Conservation (phyloP, 2,113 vertebrate genomes). For the Brachyhypopomus occidentalis region DNA sequence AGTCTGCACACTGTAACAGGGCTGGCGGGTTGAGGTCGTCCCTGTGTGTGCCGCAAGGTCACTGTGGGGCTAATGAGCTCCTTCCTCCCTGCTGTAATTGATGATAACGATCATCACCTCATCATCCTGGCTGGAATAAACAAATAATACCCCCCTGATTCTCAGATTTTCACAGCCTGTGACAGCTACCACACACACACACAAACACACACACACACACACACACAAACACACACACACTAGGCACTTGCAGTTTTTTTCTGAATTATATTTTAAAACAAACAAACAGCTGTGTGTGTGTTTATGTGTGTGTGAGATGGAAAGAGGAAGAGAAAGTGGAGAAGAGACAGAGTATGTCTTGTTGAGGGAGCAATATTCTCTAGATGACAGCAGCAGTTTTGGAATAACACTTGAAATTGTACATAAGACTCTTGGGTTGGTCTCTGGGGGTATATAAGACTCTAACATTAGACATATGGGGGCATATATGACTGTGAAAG, state of each 20-base stretch:
- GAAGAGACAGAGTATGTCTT: too few relatives aligned
- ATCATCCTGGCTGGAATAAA: slow-evolving; percentile 54
- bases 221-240: slow-evolving; percentile 25
- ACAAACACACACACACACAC: slow-evolving; percentile 8
- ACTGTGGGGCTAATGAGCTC: slow-evolving; percentile 46
- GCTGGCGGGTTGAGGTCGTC: background rate
- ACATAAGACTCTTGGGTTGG: too few relatives aligned
- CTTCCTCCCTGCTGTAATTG: slow-evolving; percentile 45
- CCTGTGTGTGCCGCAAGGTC: slow-evolving; percentile 7
- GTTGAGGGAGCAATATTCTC: background rate
- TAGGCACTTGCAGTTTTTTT: too few relatives aligned
- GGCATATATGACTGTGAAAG: too few relatives aligned
- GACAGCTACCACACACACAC: slow-evolving; percentile 23
- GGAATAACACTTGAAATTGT: too few relatives aligned
- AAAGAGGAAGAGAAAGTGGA: too few relatives aligned
- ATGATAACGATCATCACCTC: slow-evolving; percentile 50
- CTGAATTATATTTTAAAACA: too few relatives aligned
- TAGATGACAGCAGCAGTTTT: background rate
- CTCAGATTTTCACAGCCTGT: slow-evolving; percentile 29
- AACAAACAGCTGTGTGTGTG: background rate
- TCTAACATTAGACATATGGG: background rate
- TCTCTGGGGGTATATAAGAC: too few relatives aligned
- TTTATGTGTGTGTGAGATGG: slow-evolving; percentile 10
- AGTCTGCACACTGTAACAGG: slow-evolving; percentile 10
- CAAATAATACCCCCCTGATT: slow-evolving; percentile 45